A percentile compares a stretch with the other conserved stretches of the same genome.
Conservation (phyloP, 1,140 invertebrate genomes). For the Atta colombica region DNA sequence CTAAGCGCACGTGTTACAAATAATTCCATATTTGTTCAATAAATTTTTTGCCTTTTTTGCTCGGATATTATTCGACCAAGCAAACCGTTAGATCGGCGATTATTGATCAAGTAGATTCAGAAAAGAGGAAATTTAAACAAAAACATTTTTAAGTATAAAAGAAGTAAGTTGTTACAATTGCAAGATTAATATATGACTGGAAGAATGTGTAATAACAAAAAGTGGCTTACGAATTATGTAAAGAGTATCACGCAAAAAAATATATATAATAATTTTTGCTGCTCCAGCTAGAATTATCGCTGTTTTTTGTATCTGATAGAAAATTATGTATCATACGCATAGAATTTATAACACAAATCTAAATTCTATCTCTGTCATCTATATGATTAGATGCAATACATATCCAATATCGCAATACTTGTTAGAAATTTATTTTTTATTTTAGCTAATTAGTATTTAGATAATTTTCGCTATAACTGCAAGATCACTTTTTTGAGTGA, state of each 20-base stretch:
- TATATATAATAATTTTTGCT: no score
- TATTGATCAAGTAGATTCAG: not conserved
- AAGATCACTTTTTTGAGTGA: no score
- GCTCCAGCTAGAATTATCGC: no score
- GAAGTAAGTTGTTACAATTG: not conserved
- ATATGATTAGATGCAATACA: no score
- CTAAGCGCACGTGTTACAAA: conserved; percentile 38
- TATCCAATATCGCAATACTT: no score
- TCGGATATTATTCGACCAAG: not conserved
- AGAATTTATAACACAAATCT: no score
- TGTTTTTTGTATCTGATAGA: no score
- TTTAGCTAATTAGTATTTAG: no score
- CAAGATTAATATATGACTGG: not conserved
- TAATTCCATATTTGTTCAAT: conserved; percentile 25
- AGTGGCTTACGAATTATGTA: not conserved
- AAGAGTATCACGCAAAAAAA: not conserved
- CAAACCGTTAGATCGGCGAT: not conserved
- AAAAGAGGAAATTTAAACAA: conserved; percentile 2
- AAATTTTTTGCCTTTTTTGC: not conserved
- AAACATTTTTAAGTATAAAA: not conserved
- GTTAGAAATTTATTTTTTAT: no score
- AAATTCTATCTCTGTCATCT: no score
- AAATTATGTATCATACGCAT: no score
- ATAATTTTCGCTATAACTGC: no score
- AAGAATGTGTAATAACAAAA: not conserved